These are phyloP conservation scores for Micronycteris hirsuta DNA, from an alignment of 2,113 vertebrate species.

Conservation along the genomic window DNA sequence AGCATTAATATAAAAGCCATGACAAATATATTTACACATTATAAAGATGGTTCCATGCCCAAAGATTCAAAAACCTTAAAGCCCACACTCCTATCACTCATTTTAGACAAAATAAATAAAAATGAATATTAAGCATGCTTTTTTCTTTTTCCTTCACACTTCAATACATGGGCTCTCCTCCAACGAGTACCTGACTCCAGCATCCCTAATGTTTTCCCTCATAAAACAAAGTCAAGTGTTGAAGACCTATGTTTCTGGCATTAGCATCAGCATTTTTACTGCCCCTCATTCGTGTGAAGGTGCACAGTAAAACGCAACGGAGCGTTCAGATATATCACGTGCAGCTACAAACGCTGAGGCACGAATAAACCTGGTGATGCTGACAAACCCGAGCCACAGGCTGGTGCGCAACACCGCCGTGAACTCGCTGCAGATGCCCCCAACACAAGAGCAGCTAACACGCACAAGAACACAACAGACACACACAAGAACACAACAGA, in stretches of 20 bases:
- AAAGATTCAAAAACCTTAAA: conserved; percentile 3
- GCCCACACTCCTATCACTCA: neutral
- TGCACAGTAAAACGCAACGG: neutral
- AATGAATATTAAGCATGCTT: neutral
- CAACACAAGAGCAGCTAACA: no score
- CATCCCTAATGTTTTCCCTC: neutral
- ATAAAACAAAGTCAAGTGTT: neutral
- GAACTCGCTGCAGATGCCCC: neutral
- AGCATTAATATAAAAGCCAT: neutral
- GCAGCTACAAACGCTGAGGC: neutral
- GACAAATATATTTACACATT: neutral
- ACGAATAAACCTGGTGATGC: neutral
- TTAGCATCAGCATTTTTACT: neutral
- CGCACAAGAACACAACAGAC: neutral
- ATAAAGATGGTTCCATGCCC: neutral
- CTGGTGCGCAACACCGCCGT: no score
- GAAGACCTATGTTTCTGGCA: neutral
- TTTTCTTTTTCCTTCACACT: neutral
- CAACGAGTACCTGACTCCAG: neutral
- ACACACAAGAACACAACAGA: neutral
- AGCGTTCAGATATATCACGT: neutral
- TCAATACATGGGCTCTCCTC: neutral
- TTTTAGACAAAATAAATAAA: neutral
- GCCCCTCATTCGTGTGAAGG: neutral
- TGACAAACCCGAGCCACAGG: neutral